Evolutionary conservation across 30 jellyfish, hydroid and myxozoan genomes (phyloP).

Genomic region (Turritopsis dohrnii): DNA sequence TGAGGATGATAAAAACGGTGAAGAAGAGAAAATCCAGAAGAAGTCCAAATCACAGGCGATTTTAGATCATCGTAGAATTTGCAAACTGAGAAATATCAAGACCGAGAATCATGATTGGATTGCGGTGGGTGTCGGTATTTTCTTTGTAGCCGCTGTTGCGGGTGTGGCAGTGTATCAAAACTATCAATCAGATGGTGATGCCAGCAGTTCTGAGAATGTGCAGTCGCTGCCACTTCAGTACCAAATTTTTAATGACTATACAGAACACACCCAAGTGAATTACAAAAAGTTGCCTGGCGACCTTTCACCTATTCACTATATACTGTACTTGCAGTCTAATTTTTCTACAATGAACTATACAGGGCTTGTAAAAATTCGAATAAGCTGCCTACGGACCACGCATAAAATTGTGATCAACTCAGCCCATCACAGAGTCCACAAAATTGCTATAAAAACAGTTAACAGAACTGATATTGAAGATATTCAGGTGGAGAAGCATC

Average conservation of each 20-base stretch:
- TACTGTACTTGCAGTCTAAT: neutral
- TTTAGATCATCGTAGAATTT: neutral
- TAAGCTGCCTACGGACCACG: neutral
- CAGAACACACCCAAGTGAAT: neutral
- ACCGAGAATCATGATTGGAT: neutral
- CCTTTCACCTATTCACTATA: neutral
- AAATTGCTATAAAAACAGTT: constrained; percentile 10
- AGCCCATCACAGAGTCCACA: neutral
- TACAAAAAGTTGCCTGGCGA: neutral
- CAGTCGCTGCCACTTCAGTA: neutral
- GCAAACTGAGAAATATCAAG: neutral
- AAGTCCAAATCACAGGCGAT: neutral
- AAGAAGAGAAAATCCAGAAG: neutral
- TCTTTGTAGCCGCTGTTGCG: constrained; percentile 18
- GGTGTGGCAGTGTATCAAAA: constrained; percentile 10
- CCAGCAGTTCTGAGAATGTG: neutral
- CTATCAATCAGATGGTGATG: neutral
- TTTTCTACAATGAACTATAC: neutral
- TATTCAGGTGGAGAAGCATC: neutral
- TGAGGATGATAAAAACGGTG: neutral
- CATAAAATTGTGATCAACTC: neutral
- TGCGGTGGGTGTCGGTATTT: constrained; percentile 12
- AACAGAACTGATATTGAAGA: constrained; percentile 20
- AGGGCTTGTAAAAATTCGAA: constrained; percentile 21
- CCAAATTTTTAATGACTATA: neutral